Conservation (phyloP, 2,113 vertebrate genomes). For the Etheostoma cragini region DNA sequence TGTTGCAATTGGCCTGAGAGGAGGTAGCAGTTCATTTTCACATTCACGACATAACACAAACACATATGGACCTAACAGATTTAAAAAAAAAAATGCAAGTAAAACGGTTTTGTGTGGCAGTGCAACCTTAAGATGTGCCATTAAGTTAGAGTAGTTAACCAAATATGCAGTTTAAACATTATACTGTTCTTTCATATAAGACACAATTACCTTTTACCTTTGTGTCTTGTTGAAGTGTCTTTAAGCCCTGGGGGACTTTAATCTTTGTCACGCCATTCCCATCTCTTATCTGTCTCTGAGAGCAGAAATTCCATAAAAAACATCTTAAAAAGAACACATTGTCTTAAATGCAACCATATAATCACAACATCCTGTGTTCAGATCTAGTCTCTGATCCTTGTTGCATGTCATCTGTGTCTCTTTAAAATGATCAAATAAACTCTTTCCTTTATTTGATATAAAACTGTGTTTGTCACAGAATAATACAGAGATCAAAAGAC, state of each 20-base stretch:
- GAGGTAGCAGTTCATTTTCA: too few species aligned
- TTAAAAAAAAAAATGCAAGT: too few species aligned
- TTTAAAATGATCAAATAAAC: conserved; percentile 58
- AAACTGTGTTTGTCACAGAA: conserved; percentile 43
- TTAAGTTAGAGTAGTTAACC: too few species aligned
- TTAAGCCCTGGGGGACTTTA: background rate
- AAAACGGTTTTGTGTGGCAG: too few species aligned
- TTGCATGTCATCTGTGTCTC: conserved; percentile 60
- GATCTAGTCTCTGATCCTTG: conserved; percentile 55
- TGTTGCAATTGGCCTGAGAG: too few species aligned
- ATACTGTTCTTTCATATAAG: background rate
- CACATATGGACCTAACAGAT: too few species aligned
- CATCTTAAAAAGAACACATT: conserved; percentile 33
- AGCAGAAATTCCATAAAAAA: conserved; percentile 43
- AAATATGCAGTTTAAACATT: background rate
- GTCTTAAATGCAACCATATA: conserved; percentile 34
- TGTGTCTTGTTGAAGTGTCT: background rate
- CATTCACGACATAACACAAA: too few species aligned
- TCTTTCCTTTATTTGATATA: conserved; percentile 55
- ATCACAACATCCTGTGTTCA: conserved; percentile 59
- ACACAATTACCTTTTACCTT: background rate
- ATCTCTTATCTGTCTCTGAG: conserved; percentile 39
- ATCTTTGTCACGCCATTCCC: conserved; percentile 35
- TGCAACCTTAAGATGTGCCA: too few species aligned
- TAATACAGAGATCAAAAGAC: conserved; percentile 59